A percentile compares a stretch with the other conserved stretches of the same genome.
Conservation (phyloP, 2,888 invertebrate species). For the Patella ulyssiponensis region DNA sequence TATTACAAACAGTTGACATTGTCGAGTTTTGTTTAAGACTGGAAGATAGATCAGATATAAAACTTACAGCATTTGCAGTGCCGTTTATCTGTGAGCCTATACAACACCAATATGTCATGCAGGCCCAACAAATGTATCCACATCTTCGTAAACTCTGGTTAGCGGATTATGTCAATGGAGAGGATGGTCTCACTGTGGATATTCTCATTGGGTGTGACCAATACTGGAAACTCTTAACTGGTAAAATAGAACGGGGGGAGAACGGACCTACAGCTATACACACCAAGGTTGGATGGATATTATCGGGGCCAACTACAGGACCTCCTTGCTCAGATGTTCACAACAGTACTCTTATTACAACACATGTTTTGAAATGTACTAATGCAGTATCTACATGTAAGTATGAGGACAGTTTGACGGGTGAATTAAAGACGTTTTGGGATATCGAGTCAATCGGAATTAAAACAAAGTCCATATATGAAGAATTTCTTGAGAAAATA, state of each 20-base stretch:
- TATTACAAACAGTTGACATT: not conserved
- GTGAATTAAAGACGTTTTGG: not conserved
- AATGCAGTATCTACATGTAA: not conserved
- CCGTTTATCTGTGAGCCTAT: not conserved
- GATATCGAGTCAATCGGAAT: not conserved
- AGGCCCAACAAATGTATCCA: not conserved
- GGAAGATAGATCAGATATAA: not conserved
- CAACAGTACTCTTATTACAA: not conserved
- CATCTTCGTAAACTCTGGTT: not conserved
- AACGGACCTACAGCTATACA: not conserved
- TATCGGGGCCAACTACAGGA: not conserved
- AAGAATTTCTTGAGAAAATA: not conserved
- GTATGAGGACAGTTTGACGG: not conserved
- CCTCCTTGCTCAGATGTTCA: not conserved
- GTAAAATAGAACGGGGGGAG: not conserved
- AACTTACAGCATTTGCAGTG: not conserved
- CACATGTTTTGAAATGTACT: not conserved
- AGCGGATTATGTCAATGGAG: not conserved
- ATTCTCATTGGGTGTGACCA: not conserved
- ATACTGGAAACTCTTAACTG: not conserved
- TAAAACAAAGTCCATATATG: not conserved
- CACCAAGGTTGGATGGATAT: conserved; percentile 1
- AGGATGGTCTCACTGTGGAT: not conserved
- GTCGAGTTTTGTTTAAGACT: not conserved
- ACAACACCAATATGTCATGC: not conserved